These are phyloP conservation scores for Chelon labrosus DNA, from an alignment of 2,797 vertebrate genomes.

Conservation along the genomic window DNA sequence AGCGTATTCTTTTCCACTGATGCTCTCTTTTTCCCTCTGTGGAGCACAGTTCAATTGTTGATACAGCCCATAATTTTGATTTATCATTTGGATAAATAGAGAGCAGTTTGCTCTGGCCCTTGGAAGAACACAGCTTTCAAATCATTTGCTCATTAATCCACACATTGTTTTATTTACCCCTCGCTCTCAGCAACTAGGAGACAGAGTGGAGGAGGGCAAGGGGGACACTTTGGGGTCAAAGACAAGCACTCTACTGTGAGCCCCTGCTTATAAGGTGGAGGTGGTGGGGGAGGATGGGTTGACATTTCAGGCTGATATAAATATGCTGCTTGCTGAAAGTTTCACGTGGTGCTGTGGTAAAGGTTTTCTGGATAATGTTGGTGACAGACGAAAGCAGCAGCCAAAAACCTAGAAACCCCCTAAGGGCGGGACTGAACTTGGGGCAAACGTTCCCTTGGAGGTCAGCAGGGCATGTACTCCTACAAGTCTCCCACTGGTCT, in stretches of 20 bases:
- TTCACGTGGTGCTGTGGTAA: slow-evolving; percentile 60
- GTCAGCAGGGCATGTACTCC: slow-evolving; percentile 6
- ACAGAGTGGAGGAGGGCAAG: slow-evolving; percentile 68
- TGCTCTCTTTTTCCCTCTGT: slow-evolving; percentile 66
- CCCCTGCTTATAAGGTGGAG: slow-evolving; percentile 42
- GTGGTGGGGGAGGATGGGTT: slow-evolving; percentile 58
- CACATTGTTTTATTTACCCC: slow-evolving; percentile 86
- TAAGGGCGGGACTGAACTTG: slow-evolving; percentile 61
- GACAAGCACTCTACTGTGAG: slow-evolving; percentile 77
- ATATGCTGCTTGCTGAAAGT: slow-evolving; percentile 64
- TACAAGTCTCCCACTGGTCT: not conserved
- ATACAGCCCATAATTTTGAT: slow-evolving; percentile 84
- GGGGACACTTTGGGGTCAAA: slow-evolving; percentile 73
- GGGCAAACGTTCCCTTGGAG: slow-evolving; percentile 65
- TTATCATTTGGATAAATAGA: slow-evolving; percentile 81
- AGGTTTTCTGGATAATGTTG: slow-evolving; percentile 76
- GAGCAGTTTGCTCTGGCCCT: slow-evolving; percentile 71
- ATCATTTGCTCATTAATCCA: slow-evolving; percentile 86
- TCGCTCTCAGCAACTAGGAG: slow-evolving; percentile 78
- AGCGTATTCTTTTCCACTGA: slow-evolving; percentile 52
- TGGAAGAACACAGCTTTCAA: slow-evolving; percentile 77
- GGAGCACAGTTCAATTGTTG: slow-evolving; percentile 77
- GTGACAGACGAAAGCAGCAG: slow-evolving; percentile 55
- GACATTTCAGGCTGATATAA: slow-evolving; percentile 69
- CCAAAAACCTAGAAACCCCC: slow-evolving; percentile 54